A percentile compares a stretch with the other conserved stretches of the same genome.
Conservation (phyloP, 1,140 invertebrate species). For the Cyclargus thomasi region DNA sequence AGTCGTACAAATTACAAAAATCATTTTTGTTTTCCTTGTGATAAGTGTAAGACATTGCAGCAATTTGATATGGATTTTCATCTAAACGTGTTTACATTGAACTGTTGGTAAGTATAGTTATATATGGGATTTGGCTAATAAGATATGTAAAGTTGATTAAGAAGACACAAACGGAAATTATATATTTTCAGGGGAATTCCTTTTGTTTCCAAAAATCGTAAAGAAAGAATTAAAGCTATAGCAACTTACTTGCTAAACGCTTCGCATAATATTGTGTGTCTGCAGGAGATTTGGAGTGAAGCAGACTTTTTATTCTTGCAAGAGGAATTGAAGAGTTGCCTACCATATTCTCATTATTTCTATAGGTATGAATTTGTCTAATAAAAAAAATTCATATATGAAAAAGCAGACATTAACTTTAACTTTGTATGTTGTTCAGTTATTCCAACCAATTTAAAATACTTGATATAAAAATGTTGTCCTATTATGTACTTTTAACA, state of each 20-base stretch:
- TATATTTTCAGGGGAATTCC: conserved; percentile 85
- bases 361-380: conserved; percentile 81
- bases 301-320: conserved; percentile 85
- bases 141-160: background rate
- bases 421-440: background rate
- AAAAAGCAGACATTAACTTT: background rate
- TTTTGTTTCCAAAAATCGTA: conserved; percentile 85
- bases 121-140: background rate
- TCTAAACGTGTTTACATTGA: conserved; percentile 61
- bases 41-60: too few relatives aligned
- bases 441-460: too few relatives aligned
- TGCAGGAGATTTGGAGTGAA: conserved; percentile 95
- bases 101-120: conserved; percentile 55
- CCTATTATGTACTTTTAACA: conserved; percentile 6
- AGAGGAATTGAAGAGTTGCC: conserved; percentile 75
- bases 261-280: conserved; percentile 90
- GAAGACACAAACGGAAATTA: background rate
- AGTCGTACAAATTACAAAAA: too few relatives aligned
- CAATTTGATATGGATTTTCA: conserved; percentile 30
- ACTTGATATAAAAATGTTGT: too few relatives aligned
- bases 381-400: conserved; percentile 5
- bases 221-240: conserved; percentile 86
- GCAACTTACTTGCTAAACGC: conserved; percentile 81
- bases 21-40: background rate
- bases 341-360: conserved; percentile 94